Conservation (phyloP, 2,888 invertebrate species). For the Nematopogon swammerdamellus region DNA sequence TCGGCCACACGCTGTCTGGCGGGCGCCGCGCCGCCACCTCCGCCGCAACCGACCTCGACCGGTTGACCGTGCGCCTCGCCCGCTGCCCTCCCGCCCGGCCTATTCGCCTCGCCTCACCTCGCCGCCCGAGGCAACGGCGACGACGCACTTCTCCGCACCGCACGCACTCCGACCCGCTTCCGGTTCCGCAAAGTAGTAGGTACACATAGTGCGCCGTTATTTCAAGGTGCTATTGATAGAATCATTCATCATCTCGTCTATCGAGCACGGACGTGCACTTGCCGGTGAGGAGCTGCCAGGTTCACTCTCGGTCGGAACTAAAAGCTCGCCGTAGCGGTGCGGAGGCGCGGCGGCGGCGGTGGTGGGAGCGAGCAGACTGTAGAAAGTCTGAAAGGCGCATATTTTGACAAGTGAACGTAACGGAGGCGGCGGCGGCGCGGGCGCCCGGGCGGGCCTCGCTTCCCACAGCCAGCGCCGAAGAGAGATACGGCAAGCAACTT, state of each 20-base stretch:
- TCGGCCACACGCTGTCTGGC: neutral
- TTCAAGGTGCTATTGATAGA: too few relatives aligned
- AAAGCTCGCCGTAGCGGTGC: too few relatives aligned
- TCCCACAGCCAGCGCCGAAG: too few relatives aligned
- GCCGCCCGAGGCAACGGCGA: neutral
- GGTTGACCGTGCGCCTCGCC: neutral
- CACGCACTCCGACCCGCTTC: neutral
- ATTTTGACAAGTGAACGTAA: conserved; percentile 1
- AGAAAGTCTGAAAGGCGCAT: neutral
- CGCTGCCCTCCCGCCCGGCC: neutral
- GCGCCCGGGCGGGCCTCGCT: neutral
- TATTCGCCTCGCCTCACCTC: neutral
- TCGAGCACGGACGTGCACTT: too few relatives aligned
- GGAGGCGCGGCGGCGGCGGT: too few relatives aligned
- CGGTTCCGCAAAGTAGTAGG: neutral
- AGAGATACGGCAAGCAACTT: conserved; percentile 4
- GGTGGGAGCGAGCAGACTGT: neutral
- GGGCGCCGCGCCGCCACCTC: neutral
- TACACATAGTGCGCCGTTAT: neutral
- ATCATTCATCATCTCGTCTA: too few relatives aligned
- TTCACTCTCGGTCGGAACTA: too few relatives aligned
- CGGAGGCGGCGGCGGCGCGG: neutral
- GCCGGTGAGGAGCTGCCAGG: too few relatives aligned
- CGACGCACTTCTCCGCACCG: neutral
- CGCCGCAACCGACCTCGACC: neutral